Evolutionary conservation across 1,140 invertebrate species (phyloP), one percentile per base, ranked within the genome.

Genomic region (Pentalonia nigronervosa): DNA sequence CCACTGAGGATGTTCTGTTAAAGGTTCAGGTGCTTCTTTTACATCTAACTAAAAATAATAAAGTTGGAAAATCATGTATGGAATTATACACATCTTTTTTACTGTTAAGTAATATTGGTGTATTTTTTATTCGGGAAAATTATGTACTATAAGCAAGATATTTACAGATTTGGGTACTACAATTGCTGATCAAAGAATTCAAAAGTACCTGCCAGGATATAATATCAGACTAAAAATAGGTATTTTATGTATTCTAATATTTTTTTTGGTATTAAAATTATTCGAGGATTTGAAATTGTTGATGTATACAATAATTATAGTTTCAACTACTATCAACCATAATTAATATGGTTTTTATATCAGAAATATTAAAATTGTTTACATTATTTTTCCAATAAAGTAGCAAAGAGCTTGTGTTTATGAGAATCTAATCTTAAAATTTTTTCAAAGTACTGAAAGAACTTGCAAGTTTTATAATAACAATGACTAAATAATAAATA

Each of bases 1-100:
- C 98, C 98, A 99, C 95, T 99, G 98, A 23, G 98, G 98, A 96
- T 99, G 98, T 95, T 98, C 98, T 67, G 97, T 97, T 67, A 97
- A 97, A 94, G 99, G 96, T 94, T 97, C 97, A 94, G 98, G 97
- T 30, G 98, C 98, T 96, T 99, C 98, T 95, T 99, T 98, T 53
- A 99, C 99, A 95, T 99, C 98, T 95, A 99, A 96, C 97, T 97
- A 94, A 48, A 95, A 95, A 94, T 95, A 84, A n/a, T 67, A 17
- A 41, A 41, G 41, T 41, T 2, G 41, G 41, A 41, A 41, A 41
- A 41, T 41, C 41, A 76, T 76, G 60, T 7, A 7, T 17, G 6
- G 4, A 67, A 67, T 14, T 34, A 76, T 20, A 76, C 2, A 67
- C 3, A 14, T 30, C 17, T n/a, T 17, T 67, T n/a, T n/a, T n/a